phyloP scores from a whole-genome alignment of 2,797 vertebrate species.

The Jordanella pulchra region DNA sequence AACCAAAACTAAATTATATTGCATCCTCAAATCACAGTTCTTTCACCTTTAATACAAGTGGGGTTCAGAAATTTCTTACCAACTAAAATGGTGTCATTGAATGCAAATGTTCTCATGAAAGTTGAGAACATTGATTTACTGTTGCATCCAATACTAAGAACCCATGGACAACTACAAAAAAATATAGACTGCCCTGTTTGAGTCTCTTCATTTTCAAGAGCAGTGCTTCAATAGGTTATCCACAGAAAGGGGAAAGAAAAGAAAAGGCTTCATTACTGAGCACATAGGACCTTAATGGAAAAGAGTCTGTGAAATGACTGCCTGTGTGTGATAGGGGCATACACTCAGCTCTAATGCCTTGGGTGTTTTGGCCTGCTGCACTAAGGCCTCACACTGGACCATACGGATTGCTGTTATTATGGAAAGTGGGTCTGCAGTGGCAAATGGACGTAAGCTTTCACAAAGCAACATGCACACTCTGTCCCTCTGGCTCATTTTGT shows the following conservation, averaged over 20 bases:
- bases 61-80: neutral
- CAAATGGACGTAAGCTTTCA: conserved; percentile 62
- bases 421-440: conserved; percentile 68
- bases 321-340: conserved; percentile 66
- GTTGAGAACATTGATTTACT: conserved; percentile 27
- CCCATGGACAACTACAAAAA: conserved; percentile 38
- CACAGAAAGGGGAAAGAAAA: conserved; percentile 61
- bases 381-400: conserved; percentile 66
- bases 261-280: conserved; percentile 68
- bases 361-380: conserved; percentile 74
- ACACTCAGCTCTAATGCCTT: conserved; percentile 69
- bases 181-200: conserved; percentile 58
- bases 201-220: conserved; percentile 62
- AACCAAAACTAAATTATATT: neutral
- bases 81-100: neutral
- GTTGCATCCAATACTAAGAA: conserved; percentile 31
- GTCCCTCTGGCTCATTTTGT: conserved; percentile 45
- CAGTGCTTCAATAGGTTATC: conserved; percentile 68
- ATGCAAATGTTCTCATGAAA: neutral
- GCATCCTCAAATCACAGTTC: neutral
- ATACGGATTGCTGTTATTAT: conserved; percentile 77
- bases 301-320: conserved; percentile 72
- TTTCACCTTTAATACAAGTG: neutral
- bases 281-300: conserved; percentile 70
- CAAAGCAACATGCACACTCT: conserved; percentile 40